phyloP scores from a whole-genome alignment of 2,113 vertebrate species.

The Otocyon megalotis region DNA sequence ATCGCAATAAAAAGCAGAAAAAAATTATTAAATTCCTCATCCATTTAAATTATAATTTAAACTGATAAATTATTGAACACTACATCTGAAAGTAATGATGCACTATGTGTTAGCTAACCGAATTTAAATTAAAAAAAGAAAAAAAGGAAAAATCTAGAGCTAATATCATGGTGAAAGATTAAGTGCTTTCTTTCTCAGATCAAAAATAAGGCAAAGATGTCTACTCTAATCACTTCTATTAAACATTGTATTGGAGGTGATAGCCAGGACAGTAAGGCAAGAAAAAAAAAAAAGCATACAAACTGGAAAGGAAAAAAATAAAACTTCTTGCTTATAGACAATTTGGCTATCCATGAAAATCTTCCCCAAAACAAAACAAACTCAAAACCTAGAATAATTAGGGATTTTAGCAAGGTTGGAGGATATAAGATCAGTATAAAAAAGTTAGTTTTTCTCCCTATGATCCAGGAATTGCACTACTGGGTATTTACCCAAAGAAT shows the following conservation, averaged over 20 bases:
- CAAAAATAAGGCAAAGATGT: background rate
- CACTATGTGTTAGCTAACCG: too few species aligned
- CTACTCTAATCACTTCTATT: background rate
- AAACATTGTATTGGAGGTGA: background rate
- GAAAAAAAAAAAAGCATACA: background rate
- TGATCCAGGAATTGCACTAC: background rate
- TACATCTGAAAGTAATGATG: too few species aligned
- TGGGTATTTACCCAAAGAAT: background rate
- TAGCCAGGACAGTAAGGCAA: background rate
- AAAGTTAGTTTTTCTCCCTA: conserved; percentile 11
- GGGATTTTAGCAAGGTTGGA: background rate
- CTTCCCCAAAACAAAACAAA: background rate
- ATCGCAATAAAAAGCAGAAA: background rate
- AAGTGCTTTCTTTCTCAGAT: background rate
- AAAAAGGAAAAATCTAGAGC: background rate
- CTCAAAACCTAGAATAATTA: background rate
- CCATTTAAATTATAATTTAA: background rate
- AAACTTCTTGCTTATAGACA: background rate
- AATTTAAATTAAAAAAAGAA: too few species aligned
- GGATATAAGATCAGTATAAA: background rate
- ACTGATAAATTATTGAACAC: too few species aligned
- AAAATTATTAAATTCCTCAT: background rate
- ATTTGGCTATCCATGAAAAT: background rate
- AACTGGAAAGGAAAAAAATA: background rate
- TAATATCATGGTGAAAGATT: background rate